Evolutionary conservation across 1,140 invertebrate genomes (phyloP), one percentile per base, ranked within the genome.

Genomic region (Oryzaephilus surinamensis): DNA sequence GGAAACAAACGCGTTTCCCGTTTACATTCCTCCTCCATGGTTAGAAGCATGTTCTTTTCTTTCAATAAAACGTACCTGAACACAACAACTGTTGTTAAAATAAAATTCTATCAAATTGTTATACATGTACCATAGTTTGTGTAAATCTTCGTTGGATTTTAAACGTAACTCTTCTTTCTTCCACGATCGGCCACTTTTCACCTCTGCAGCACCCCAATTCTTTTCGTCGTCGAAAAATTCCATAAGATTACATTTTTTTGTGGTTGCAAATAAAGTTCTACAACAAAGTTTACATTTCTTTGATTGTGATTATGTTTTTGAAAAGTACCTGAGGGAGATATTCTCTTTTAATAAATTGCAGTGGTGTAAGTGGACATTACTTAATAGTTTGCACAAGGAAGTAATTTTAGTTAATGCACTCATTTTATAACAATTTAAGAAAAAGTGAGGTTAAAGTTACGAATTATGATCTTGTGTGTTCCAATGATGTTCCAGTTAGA

Each of bases 1-100:
- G 94, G 89, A 64, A 98, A 90, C n/a, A 83, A 45, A 61, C 75
- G 64, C 21, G 61, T 63, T 54, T 79, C 66, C 41, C 73, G 58
- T 32, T 81, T 80, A 55, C 75, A 83, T 55, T 81, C 81, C 41
- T 88, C 72, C 67, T 97, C 83, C 94, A 98, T 96, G 11, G 96
- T 98, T 30, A 94, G 61, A 4, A 99, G 66, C 92, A 97, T 96
- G 61, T 99, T 99, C 38, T 77, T 68, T 67, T 99, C 96, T 69
- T 98, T 99, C 14, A 97, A 63, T 36, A 99, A 67, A 15, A 99
- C 73, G 70, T 79, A 89, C 84, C 84, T 88, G 48, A 35, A 55
- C 16, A 29, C 29, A n/a, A n/a, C n/a, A n/a, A n/a, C n/a, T n/a
- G n/a, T n/a, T n/a, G n/a, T 18, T 34, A 12, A 34, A 32, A 41